Evolutionary conservation across 2,113 vertebrate genomes (phyloP).

Genomic region (Rhinolophus ferrumequinum): DNA sequence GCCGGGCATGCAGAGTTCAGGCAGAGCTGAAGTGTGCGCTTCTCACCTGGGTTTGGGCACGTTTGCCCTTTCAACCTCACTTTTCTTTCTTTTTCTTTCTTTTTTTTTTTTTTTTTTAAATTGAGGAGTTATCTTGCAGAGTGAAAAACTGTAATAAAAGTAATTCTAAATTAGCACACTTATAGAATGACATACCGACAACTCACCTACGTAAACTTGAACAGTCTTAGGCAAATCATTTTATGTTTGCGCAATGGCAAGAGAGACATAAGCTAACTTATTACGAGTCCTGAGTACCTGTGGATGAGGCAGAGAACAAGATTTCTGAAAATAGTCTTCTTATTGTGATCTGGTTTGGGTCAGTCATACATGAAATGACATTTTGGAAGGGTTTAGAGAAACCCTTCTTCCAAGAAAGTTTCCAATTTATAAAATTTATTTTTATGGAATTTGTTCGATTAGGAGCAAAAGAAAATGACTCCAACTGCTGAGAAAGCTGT

Average conservation of each 20-base stretch:
- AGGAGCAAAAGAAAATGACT: background rate
- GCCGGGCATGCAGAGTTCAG: background rate
- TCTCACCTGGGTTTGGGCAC: background rate
- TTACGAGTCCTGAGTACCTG: fast-evolving
- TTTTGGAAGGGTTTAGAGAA: background rate
- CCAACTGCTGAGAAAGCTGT: background rate
- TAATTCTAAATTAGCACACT: background rate
- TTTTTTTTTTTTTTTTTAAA: background rate
- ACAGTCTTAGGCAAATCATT: background rate
- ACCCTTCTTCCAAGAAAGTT: background rate
- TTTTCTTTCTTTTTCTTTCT: background rate
- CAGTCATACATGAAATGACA: background rate
- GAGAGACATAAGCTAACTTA: background rate
- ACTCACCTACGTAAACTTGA: background rate
- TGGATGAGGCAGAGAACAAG: background rate
- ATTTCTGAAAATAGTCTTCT: background rate
- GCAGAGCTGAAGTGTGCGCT: background rate
- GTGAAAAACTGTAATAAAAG: background rate
- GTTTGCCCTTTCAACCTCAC: background rate
- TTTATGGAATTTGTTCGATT: background rate
- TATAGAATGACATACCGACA: background rate
- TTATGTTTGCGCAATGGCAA: background rate
- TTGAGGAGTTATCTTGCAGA: background rate
- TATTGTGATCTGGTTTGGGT: background rate
- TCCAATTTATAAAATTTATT: background rate